Percentiles rank a stretch among this genome's conserved stretches.
Conservation (phyloP, 2,888 invertebrate species). For the Ceraclea dissimilis region DNA sequence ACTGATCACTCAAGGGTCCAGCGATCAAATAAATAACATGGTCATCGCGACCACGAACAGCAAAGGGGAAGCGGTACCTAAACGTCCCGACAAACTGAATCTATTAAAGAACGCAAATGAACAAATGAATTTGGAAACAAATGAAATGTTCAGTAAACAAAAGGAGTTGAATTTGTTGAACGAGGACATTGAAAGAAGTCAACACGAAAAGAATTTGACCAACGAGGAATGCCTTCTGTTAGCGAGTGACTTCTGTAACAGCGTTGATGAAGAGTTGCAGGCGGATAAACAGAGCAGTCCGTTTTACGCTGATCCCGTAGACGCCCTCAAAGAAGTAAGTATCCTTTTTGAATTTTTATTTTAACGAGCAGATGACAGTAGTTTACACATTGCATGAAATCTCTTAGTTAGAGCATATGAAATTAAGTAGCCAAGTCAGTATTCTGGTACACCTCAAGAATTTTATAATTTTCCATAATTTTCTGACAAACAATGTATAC, state of each 20-base stretch:
- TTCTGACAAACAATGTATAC: too few relatives aligned
- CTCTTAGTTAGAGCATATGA: too few relatives aligned
- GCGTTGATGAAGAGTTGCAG: slow-evolving; percentile 35
- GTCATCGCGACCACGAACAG: slow-evolving; percentile 46
- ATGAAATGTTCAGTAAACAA: slow-evolving; percentile 19
- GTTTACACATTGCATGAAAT: too few relatives aligned
- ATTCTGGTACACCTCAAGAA: too few relatives aligned
- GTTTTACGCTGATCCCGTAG: slow-evolving; percentile 85
- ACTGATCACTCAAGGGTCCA: slow-evolving; percentile 28
- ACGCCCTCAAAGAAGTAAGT: slow-evolving; percentile 59
- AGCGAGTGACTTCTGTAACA: slow-evolving; percentile 23
- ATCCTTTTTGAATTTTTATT: not conserved
- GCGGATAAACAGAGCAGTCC: slow-evolving; percentile 71
- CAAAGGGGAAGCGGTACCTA: slow-evolving; percentile 43
- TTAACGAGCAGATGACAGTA: too few relatives aligned
- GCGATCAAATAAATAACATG: slow-evolving; percentile 26
- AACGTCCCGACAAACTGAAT: slow-evolving; percentile 45
- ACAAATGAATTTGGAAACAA: slow-evolving; percentile 33
- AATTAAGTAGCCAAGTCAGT: too few relatives aligned
- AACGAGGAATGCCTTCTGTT: slow-evolving; percentile 27
- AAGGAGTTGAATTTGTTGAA: slow-evolving; percentile 14
- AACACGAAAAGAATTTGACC: slow-evolving; percentile 39
- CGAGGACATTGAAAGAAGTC: slow-evolving; percentile 47
- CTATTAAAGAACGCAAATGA: slow-evolving; percentile 46
- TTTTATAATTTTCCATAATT: too few relatives aligned